phyloP scores from a whole-genome alignment of 2,797 vertebrate genomes.

The Hoplostethus mediterraneus region DNA sequence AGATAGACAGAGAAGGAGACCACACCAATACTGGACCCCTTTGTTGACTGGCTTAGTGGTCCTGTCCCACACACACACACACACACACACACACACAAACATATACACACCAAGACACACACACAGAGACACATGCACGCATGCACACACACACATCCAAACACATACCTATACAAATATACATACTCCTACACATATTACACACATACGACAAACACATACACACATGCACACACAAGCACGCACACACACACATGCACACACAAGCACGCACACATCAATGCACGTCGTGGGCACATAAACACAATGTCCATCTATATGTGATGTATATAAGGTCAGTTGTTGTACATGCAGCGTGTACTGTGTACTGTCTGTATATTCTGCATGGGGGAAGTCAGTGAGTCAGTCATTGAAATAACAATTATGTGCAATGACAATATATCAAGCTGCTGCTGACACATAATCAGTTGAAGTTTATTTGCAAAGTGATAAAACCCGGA shows the following conservation, averaged over 20 bases:
- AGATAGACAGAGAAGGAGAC: conserved; percentile 70
- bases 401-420: too few species aligned
- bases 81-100: conserved; percentile 5
- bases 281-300: too few species aligned
- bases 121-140: background rate
- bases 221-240: background rate
- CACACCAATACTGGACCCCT: conserved; percentile 69
- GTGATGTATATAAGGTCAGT: too few species aligned
- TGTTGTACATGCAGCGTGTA: too few species aligned
- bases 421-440: too few species aligned
- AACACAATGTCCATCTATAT: too few species aligned
- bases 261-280: background rate
- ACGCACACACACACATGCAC: too few species aligned
- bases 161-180: background rate
- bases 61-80: conserved; percentile 24
- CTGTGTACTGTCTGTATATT: too few species aligned
- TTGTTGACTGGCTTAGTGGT: conserved; percentile 81
- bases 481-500: too few species aligned
- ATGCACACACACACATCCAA: background rate
- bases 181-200: background rate
- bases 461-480: too few species aligned
- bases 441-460: too few species aligned
- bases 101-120: conserved; percentile 2
- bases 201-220: background rate
- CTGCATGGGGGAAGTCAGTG: too few species aligned